These are phyloP conservation scores for Aelia acuminata DNA, from an alignment of 2,888 invertebrate species.

Conservation along the genomic window DNA sequence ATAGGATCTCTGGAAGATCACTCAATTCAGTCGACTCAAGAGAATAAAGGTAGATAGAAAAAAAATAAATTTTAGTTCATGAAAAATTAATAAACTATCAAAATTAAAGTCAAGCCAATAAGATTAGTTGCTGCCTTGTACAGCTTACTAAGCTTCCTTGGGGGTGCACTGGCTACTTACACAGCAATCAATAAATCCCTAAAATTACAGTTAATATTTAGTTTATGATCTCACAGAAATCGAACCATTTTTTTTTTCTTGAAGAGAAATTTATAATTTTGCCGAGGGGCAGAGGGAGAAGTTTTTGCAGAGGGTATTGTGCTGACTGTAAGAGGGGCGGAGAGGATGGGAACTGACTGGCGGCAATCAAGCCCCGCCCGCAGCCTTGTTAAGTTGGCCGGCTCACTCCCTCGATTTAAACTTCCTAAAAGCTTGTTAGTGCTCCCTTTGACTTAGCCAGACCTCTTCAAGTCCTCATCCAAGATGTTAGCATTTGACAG, in stretches of 20 bases:
- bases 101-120: too few relatives aligned
- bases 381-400: constrained; percentile 45
- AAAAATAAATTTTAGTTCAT: too few relatives aligned
- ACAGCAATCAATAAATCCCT: too few relatives aligned
- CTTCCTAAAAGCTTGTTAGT: constrained; percentile 57
- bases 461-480: constrained; percentile 12
- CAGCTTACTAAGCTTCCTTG: too few relatives aligned
- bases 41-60: too few relatives aligned
- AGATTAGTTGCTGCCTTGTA: too few relatives aligned
- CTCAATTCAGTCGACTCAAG: too few relatives aligned
- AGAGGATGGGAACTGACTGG: neutral
- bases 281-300: neutral
- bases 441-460: constrained; percentile 44
- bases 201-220: too few relatives aligned
- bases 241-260: neutral
- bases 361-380: constrained; percentile 43
- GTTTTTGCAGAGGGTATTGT: neutral
- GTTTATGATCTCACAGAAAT: too few relatives aligned
- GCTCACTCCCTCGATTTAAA: constrained; percentile 52
- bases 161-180: too few relatives aligned
- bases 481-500: neutral
- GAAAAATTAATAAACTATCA: too few relatives aligned
- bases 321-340: neutral
- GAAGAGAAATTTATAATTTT: neutral
- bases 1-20: too few relatives aligned